Percentiles rank a stretch among this genome's conserved stretches.
Conservation (phyloP, 2,113 vertebrate species). For the Atractosteus spatula region DNA sequence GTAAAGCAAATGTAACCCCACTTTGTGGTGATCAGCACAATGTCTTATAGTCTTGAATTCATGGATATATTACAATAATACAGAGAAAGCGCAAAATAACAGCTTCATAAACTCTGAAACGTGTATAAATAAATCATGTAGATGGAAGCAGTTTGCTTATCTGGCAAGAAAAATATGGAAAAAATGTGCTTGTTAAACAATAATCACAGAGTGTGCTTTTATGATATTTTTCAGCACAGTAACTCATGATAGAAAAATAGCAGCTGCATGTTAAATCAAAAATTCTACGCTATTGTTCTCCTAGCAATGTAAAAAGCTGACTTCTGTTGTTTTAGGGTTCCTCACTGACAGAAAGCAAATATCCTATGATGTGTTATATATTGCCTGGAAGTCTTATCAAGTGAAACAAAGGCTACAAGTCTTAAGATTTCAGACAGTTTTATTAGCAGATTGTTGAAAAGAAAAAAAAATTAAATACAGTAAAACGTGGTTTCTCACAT, state of each 20-base stretch:
- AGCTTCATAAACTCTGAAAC: conserved; percentile 78
- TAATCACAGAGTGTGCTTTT: conserved; percentile 77
- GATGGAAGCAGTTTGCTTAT: conserved; percentile 79
- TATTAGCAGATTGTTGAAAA: conserved; percentile 86
- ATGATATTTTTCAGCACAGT: conserved; percentile 74
- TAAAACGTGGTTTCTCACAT: conserved; percentile 79
- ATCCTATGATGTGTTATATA: conserved; percentile 64
- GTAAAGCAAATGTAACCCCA: conserved; percentile 34
- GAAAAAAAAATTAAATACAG: conserved; percentile 82
- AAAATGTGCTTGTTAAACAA: conserved; percentile 86
- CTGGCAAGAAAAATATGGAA: conserved; percentile 75
- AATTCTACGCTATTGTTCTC: conserved; percentile 73
- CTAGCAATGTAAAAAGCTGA: conserved; percentile 75
- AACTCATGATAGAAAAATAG: conserved; percentile 79
- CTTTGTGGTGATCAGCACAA: conserved; percentile 77
- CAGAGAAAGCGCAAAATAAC: conserved; percentile 73
- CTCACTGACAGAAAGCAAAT: conserved; percentile 77
- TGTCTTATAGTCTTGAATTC: conserved; percentile 74
- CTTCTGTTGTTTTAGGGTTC: conserved; percentile 75
- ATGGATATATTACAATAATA: conserved; percentile 76
- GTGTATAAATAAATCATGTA: conserved; percentile 83
- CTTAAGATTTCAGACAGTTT: conserved; percentile 81
- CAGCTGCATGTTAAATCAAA: conserved; percentile 75
- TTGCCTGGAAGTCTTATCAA: conserved; percentile 67
- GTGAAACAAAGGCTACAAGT: conserved; percentile 72